These are phyloP conservation scores for Serilophus lunatus DNA, from an alignment of 2,113 vertebrate genomes.

Conservation along the genomic window DNA sequence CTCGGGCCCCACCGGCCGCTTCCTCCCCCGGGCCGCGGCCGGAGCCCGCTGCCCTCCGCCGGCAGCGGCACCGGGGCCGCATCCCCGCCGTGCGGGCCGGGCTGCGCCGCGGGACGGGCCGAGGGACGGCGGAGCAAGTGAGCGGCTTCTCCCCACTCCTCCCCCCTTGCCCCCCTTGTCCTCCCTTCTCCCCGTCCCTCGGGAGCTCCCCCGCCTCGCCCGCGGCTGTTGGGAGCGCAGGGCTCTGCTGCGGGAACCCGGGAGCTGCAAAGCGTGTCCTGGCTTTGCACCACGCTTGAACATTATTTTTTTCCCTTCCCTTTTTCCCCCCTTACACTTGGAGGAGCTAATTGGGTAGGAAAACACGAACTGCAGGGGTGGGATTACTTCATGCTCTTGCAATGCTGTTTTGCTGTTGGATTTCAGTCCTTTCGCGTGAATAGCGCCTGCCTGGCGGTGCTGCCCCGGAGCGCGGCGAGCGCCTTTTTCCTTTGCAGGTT, in stretches of 20 bases:
- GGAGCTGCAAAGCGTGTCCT: background rate
- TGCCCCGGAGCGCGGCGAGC: background rate
- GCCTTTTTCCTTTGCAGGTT: background rate
- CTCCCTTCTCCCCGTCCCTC: background rate
- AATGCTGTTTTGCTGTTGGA: slow-evolving; percentile 49
- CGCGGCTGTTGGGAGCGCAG: background rate
- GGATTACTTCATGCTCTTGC: slow-evolving; percentile 61
- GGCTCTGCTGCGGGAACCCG: background rate
- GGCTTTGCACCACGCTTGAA: background rate
- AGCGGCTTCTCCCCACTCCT: background rate
- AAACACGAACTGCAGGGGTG: background rate
- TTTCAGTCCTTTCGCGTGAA: background rate
- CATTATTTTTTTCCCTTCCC: background rate
- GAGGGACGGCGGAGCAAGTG: background rate
- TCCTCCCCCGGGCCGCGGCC: background rate
- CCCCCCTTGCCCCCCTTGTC: background rate
- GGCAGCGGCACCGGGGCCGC: background rate
- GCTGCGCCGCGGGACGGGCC: background rate
- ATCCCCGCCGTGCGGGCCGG: background rate
- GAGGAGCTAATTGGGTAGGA: slow-evolving; percentile 29
- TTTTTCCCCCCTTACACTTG: background rate
- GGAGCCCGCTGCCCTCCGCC: background rate
- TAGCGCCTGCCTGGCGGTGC: background rate
- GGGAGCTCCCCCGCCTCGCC: background rate
- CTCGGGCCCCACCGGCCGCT: background rate